Percentiles rank a stretch among this genome's conserved stretches.
Conservation (phyloP, 2,797 vertebrate species). For the Ctenosaura bakeri region DNA sequence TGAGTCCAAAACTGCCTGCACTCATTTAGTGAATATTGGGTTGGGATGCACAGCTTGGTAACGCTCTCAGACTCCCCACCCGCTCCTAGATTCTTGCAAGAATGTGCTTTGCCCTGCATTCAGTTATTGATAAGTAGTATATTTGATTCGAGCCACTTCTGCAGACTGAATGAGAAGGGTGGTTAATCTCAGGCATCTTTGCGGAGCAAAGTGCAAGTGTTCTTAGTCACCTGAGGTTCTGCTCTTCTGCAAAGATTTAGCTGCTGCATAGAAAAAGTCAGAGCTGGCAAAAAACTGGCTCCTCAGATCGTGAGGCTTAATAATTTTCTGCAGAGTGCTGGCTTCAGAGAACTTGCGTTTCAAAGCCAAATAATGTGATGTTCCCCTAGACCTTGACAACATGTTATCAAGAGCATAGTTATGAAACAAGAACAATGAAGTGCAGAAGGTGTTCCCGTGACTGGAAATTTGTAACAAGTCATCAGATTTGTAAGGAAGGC, state of each 20-base stretch:
- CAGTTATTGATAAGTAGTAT: not conserved
- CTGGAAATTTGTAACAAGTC: not conserved
- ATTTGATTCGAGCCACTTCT: not conserved
- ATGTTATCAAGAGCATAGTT: not conserved
- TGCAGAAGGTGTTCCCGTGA: not conserved
- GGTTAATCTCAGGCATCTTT: not conserved
- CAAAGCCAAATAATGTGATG: not conserved
- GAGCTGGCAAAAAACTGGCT: not conserved
- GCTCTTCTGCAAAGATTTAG: not conserved
- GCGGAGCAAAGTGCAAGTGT: not conserved
- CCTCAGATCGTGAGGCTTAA: not conserved
- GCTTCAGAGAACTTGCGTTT: not conserved
- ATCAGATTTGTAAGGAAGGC: not conserved
- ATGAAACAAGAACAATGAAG: not conserved
- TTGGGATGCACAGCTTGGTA: not conserved
- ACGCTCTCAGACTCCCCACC: not conserved
- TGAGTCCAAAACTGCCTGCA: not conserved
- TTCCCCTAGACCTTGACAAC: not conserved
- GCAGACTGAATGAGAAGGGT: not conserved
- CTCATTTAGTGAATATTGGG: not conserved
- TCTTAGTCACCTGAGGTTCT: not conserved
- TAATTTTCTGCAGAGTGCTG: not conserved
- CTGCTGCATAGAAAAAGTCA: not conserved
- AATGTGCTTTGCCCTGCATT: not conserved
- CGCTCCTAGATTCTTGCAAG: not conserved